Evolutionary conservation across 2,113 vertebrate species (phyloP).

Genomic region (Otolemur garnettii): DNA sequence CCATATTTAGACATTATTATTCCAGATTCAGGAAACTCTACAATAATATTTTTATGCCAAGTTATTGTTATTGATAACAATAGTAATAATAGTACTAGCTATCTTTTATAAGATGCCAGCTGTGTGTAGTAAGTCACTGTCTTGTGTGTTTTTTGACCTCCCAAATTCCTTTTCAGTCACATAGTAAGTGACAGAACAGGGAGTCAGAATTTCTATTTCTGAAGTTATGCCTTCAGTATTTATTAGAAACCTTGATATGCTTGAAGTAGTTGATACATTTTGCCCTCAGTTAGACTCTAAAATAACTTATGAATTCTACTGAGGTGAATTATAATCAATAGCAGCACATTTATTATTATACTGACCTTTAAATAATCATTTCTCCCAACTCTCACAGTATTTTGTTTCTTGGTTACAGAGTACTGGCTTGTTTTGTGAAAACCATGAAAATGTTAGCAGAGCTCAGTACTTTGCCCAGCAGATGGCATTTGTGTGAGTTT

Average conservation of each 20-base stretch:
- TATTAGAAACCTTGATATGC: neutral
- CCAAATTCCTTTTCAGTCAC: neutral
- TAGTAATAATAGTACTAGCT: neutral
- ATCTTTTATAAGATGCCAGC: neutral
- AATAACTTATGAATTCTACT: neutral
- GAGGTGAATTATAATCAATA: neutral
- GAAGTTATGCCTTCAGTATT: neutral
- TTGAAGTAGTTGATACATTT: slow-evolving; percentile 13
- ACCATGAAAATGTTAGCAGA: slow-evolving; percentile 41
- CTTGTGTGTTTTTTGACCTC: slow-evolving; percentile 2
- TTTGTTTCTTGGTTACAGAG: slow-evolving; percentile 37
- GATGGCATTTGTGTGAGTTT: slow-evolving; percentile 59
- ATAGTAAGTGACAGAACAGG: neutral
- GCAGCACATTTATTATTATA: neutral
- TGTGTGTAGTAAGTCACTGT: neutral
- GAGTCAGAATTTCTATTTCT: neutral
- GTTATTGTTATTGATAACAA: neutral
- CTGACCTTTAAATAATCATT: neutral
- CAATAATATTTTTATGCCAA: neutral
- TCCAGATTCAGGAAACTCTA: slow-evolving; percentile 7
- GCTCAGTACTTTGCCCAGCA: slow-evolving; percentile 61
- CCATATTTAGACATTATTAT: neutral
- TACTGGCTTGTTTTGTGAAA: slow-evolving; percentile 50
- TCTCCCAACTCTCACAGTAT: neutral
- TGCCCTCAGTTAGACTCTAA: neutral